Percentiles rank a stretch among this genome's conserved stretches.
phyloP scores from a whole-genome alignment of 2,888 invertebrate genomes.

The Nymphalis urticae region DNA sequence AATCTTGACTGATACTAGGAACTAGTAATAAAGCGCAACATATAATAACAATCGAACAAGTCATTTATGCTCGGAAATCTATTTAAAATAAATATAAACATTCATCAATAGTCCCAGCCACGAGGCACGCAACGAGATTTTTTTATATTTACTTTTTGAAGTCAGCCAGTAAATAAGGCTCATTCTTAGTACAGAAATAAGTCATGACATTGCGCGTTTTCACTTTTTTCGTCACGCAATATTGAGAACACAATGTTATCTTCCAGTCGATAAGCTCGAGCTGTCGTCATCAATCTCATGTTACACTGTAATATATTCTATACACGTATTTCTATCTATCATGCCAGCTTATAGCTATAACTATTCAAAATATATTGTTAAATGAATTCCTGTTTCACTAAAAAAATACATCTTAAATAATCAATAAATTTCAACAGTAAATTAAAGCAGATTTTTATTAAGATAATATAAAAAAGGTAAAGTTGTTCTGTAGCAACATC shows the following conservation, averaged over 20 bases:
- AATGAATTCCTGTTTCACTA: background rate
- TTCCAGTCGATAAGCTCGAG: conserved; percentile 54
- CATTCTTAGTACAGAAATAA: conserved; percentile 41
- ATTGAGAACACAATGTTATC: conserved; percentile 60
- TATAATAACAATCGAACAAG: background rate
- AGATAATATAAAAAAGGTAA: background rate
- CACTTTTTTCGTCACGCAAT: conserved; percentile 63
- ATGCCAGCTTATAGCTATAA: background rate
- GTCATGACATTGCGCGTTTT: conserved; percentile 45
- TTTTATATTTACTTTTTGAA: conserved; percentile 7
- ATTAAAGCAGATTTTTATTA: no score
- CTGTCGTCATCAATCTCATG: conserved; percentile 64
- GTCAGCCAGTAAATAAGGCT: conserved; percentile 15
- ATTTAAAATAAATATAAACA: conserved; percentile 8
- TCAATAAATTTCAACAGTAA: background rate
- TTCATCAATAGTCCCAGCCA: conserved; percentile 8
- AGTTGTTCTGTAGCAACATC: no score
- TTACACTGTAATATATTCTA: conserved; percentile 35
- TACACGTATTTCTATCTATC: background rate
- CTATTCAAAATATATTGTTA: background rate
- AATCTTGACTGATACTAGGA: no score
- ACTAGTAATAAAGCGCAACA: no score
- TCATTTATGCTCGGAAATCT: background rate
- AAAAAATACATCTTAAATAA: background rate
- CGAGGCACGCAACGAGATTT: conserved; percentile 10